Evolutionary conservation across 2,113 vertebrate species (phyloP).

Genomic region (Trinectes maculatus): DNA sequence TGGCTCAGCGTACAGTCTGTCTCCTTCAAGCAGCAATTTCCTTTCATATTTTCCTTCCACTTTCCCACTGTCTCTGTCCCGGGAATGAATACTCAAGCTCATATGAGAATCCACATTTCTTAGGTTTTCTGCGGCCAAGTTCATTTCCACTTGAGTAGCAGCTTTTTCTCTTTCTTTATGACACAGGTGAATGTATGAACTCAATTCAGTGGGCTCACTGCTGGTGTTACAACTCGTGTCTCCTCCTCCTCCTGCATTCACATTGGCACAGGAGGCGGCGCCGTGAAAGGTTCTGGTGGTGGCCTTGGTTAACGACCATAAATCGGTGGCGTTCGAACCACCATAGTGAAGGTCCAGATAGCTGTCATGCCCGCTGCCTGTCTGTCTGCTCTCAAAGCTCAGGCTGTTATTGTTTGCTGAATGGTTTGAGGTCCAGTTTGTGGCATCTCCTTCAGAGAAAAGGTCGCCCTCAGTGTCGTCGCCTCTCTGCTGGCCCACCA

Average conservation of each 20-base stretch:
- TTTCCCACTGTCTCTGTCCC: constrained; percentile 27
- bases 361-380: constrained; percentile 62
- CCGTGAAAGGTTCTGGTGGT: constrained; percentile 64
- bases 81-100: constrained; percentile 35
- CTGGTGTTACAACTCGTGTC: constrained; percentile 32
- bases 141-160: constrained; percentile 42
- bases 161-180: constrained; percentile 57
- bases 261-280: constrained; percentile 44
- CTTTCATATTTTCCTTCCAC: constrained; percentile 43
- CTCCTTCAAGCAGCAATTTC: constrained; percentile 41
- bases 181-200: constrained; percentile 72
- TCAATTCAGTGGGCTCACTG: constrained; percentile 47
- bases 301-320: constrained; percentile 71
- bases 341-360: constrained; percentile 76
- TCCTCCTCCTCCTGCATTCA: constrained; percentile 47
- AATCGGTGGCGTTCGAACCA: constrained; percentile 50
- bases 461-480: constrained; percentile 64
- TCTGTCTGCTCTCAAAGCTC: constrained; percentile 71
- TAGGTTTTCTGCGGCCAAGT: constrained; percentile 43
- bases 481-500: constrained; percentile 56
- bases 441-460: constrained; percentile 66
- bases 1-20: constrained; percentile 60
- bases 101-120: constrained; percentile 48
- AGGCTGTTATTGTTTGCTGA: constrained; percentile 91
- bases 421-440: constrained; percentile 88